Percentiles rank a stretch among this genome's conserved stretches.
phyloP scores from a whole-genome alignment of 2,888 invertebrate genomes.

The Trachelus iudaicus region DNA sequence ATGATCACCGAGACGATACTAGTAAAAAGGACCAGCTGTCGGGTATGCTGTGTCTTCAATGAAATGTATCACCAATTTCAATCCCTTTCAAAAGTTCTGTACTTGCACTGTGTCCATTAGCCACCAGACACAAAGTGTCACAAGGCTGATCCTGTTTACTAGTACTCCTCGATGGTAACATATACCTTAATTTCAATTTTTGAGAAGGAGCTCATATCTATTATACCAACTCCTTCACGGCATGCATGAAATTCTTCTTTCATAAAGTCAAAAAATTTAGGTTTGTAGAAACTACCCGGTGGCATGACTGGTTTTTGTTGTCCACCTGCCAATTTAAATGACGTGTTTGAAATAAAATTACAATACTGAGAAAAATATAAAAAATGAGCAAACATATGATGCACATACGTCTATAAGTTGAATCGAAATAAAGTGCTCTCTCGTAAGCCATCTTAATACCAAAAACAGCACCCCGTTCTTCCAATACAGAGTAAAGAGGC shows the following conservation, averaged over 20 bases:
- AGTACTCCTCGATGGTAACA: slow-evolving; percentile 7
- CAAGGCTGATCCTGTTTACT: no score
- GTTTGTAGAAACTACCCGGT: slow-evolving; percentile 75
- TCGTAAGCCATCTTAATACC: slow-evolving; percentile 80
- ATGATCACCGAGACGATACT: neutral
- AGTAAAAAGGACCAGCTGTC: neutral
- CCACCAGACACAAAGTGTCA: no score
- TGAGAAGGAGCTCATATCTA: slow-evolving; percentile 83
- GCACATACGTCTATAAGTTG: slow-evolving; percentile 67
- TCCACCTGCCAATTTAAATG: slow-evolving; percentile 57
- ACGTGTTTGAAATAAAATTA: slow-evolving; percentile 9
- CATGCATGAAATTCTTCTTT: slow-evolving; percentile 79
- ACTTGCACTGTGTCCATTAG: neutral
- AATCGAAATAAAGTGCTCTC: slow-evolving; percentile 76
- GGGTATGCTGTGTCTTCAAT: neutral
- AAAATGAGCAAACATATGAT: neutral
- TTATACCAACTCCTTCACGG: slow-evolving; percentile 79
- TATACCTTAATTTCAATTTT: slow-evolving; percentile 79
- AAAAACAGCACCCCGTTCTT: slow-evolving; percentile 75
- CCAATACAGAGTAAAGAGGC: slow-evolving; percentile 75
- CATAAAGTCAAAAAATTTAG: slow-evolving; percentile 76
- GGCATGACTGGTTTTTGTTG: slow-evolving; percentile 69
- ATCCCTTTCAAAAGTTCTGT: neutral
- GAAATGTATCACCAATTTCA: no score
- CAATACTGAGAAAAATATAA: slow-evolving; percentile 3